Evolutionary conservation across 2,113 vertebrate genomes (phyloP).

Genomic region (Petroica traversi): DNA sequence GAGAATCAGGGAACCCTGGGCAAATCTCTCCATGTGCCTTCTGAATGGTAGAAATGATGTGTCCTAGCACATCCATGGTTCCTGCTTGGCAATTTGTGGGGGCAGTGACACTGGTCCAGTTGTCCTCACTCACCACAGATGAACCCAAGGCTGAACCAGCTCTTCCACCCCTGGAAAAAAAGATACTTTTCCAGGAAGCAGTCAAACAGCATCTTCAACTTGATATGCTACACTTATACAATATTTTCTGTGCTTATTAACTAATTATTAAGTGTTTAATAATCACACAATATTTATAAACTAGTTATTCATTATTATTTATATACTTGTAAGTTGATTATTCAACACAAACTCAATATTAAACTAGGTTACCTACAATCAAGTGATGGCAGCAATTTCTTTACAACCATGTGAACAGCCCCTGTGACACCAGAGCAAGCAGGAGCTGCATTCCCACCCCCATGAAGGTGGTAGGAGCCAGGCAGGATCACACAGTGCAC

Average conservation of each 20-base stretch:
- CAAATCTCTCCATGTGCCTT: fast-evolving
- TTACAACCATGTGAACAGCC: not conserved
- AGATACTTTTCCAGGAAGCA: not conserved
- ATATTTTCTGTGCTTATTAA: not conserved
- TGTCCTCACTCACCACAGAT: fast-evolving
- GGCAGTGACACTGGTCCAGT: fast-evolving
- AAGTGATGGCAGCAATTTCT: not conserved
- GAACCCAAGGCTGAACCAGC: not conserved
- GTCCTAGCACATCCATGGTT: fast-evolving
- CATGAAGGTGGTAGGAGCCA: not conserved
- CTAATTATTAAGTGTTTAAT: not conserved
- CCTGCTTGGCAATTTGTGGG: not conserved
- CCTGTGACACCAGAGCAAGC: fast-evolving
- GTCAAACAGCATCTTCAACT: not conserved
- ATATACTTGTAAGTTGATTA: not conserved
- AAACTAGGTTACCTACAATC: not conserved
- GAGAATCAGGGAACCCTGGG: not conserved
- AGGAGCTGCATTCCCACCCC: not conserved
- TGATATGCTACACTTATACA: not conserved
- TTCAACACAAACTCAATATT: not conserved
- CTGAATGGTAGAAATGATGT: not conserved
- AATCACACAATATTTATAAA: not conserved
- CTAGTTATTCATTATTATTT: not conserved
- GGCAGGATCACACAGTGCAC: not conserved
- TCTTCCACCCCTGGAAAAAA: not conserved